A percentile compares a stretch with the other conserved stretches of the same genome.
These are phyloP conservation scores for Illadopsis cleaveri DNA, from an alignment of 2,113 vertebrate species.

Conservation along the genomic window DNA sequence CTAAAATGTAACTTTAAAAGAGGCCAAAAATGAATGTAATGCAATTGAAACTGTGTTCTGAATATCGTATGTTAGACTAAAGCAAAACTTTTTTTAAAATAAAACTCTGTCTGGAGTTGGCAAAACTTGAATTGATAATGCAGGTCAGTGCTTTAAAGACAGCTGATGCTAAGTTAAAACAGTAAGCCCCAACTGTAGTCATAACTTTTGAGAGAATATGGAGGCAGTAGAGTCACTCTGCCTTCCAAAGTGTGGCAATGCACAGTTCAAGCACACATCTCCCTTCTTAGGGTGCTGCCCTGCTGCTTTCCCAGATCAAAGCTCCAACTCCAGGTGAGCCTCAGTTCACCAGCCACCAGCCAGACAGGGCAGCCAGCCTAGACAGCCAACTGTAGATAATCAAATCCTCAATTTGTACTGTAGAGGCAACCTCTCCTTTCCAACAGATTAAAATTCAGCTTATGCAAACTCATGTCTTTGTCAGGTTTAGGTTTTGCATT, in stretches of 20 bases:
- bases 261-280: neutral
- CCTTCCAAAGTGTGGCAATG: neutral
- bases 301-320: neutral
- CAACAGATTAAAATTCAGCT: neutral
- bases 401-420: neutral
- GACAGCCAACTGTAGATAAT: neutral
- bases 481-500: neutral
- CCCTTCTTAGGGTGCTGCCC: neutral
- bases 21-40: accelerated
- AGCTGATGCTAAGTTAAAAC: neutral
- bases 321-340: neutral
- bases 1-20: neutral
- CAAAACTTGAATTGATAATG: neutral
- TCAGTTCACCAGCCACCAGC: neutral
- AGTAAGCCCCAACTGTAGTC: neutral
- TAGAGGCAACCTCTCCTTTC: neutral
- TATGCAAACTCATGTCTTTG: neutral
- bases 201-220: neutral
- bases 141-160: neutral
- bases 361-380: neutral
- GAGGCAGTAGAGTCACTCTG: neutral
- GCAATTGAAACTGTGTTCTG: neutral
- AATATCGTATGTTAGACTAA: neutral
- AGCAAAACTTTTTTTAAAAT: neutral
- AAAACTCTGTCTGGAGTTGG: neutral